These are phyloP conservation scores for Anorthoa munda DNA, from an alignment of 2,888 invertebrate genomes.

Conservation along the genomic window DNA sequence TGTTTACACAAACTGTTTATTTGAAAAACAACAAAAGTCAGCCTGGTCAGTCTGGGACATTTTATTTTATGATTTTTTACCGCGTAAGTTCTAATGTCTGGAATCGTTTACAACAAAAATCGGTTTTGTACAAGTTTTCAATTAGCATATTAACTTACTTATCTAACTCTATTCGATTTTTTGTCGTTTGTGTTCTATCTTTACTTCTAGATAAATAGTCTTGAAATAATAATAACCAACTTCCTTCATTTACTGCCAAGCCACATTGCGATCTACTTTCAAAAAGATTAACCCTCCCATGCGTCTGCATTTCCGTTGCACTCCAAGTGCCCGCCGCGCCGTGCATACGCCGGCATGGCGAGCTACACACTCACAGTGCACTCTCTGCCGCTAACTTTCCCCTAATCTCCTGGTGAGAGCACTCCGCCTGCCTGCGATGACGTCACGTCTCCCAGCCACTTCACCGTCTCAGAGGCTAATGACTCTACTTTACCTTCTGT, in stretches of 20 bases:
- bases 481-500: conserved; percentile 64
- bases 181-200: no score
- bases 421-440: conserved; percentile 41
- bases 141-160: no score
- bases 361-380: conserved; percentile 12
- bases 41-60: no score
- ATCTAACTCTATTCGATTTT: no score
- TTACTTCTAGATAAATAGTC: no score
- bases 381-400: conserved; percentile 56
- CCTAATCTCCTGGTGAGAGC: conserved; percentile 62
- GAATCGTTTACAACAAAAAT: no score
- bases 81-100: no score
- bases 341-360: neutral
- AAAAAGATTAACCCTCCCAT: conserved; percentile 23
- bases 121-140: no score
- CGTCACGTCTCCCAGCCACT: conserved; percentile 57
- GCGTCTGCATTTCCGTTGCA: conserved; percentile 30
- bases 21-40: no score
- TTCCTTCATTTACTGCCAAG: neutral
- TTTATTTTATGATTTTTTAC: no score
- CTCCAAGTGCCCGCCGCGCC: conserved; percentile 8
- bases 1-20: no score
- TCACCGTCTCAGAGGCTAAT: conserved; percentile 60
- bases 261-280: conserved; percentile 1
- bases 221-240: neutral